Base-by-base conservation (phyloP, 2,113 vertebrate genomes). In the Scatophagus argus region DNA sequence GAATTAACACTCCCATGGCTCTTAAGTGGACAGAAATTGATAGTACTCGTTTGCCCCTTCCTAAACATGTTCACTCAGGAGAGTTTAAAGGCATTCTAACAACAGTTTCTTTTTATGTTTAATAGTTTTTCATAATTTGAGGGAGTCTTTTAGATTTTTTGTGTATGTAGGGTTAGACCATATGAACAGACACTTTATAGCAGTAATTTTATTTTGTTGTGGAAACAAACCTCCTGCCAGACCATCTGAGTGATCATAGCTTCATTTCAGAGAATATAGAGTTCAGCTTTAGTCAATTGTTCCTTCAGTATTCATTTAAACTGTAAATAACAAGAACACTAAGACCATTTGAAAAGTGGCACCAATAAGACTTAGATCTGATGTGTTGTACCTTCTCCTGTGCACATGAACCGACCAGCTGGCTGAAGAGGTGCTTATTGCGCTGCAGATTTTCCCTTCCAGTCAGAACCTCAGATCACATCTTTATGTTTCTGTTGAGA, bases 1-100 rank as follows among this genome's bases (percentile, higher is more conserved):
- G 59, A 83, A 80, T 55, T 84, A 83, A 83, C 74, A 69, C 78
- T 86, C 77, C 65, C 19, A 7, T 70, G 60, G 12, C 61, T 74
- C 54, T 77, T 70, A 3, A 67, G 62, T 61, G 76, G 65, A 74
- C 67, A 64, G 68, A 68, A 71, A 55, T 38, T 0, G 8, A 47
- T 47, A 11, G 27, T 61, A 8, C 19, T 55, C 63, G 49, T 74
- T 51, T 16, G 1, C 55, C 21, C 21, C 67, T 52, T 69, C 51
- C 39, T 54, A 7, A 62, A 25, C 25, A 58, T 41, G n/a, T 49
- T 59, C 32, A 51, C 70, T 72, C 31, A 44, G 69, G 65, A 80
- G 62, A 62, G 38, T 39, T 54, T 7, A 5, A 64, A 77, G 36
- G 58, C 65, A 80, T 88, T 38, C 1, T 62, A 76, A 74, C 52